Evolutionary conservation across 2,113 vertebrate species (phyloP).

Genomic region (Ochotona princeps): DNA sequence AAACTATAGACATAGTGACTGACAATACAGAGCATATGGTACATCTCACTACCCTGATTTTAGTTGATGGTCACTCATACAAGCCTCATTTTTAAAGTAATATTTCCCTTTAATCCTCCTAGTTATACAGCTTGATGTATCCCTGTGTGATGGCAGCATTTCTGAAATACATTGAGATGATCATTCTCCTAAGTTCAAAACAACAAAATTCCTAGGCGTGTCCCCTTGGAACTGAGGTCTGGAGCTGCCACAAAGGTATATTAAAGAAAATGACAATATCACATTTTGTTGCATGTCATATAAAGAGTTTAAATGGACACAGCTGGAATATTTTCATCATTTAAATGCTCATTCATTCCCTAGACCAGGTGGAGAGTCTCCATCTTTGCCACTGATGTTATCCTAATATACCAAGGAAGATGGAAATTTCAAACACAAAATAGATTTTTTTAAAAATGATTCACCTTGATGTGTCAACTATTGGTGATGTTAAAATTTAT

Average conservation of each 20-base stretch:
- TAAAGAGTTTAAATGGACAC: neutral
- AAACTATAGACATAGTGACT: neutral
- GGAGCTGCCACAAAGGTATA: neutral
- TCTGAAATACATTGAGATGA: neutral
- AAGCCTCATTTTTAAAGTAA: neutral
- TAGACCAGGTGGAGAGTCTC: rapidly evolving
- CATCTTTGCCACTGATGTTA: neutral
- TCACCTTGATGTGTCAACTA: neutral
- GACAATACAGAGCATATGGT: rapidly evolving
- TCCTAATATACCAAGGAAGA: neutral
- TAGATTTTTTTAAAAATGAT: constrained; percentile 1
- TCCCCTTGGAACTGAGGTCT: neutral
- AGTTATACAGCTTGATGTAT: neutral
- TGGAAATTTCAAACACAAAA: neutral
- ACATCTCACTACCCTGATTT: neutral
- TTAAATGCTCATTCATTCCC: constrained; percentile 7
- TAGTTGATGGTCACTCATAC: neutral
- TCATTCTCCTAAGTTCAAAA: neutral
- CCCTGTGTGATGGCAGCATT: neutral
- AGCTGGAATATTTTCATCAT: neutral
- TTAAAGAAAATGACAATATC: neutral
- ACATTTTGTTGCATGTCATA: neutral
- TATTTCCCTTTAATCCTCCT: neutral
- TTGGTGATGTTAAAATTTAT: neutral
- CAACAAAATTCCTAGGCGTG: neutral